Conservation (phyloP, 2,888 invertebrate genomes). For the Epinotia demarniana region DNA sequence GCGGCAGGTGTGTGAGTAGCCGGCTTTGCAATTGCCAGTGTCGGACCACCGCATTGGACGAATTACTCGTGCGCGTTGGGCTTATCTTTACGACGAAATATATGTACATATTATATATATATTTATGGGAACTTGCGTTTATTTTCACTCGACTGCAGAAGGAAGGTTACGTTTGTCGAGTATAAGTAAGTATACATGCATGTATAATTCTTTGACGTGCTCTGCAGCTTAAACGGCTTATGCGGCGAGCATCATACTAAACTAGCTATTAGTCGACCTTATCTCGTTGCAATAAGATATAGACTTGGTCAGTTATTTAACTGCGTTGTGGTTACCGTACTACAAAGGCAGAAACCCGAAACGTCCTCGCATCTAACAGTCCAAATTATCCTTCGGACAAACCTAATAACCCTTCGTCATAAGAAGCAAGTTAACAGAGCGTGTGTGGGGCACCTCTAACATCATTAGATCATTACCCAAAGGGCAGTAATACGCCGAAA, state of each 20-base stretch:
- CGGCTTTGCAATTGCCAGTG: no score
- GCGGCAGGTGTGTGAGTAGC: no score
- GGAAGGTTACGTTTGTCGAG: no score
- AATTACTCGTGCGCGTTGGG: no score
- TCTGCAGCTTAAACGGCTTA: no score
- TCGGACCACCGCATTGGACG: no score
- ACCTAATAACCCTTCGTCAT: conserved; percentile 40
- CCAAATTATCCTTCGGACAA: conserved; percentile 20
- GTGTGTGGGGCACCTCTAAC: conserved; percentile 25
- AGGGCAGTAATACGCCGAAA: conserved; percentile 50
- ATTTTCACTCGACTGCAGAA: no score
- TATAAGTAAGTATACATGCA: no score
- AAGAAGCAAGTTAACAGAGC: conserved; percentile 26
- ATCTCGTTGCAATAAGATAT: background rate
- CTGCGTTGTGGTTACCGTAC: background rate
- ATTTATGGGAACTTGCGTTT: no score
- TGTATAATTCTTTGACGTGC: no score
- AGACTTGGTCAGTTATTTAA: background rate
- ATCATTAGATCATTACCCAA: conserved; percentile 38
- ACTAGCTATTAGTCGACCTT: background rate
- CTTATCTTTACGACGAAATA: no score
- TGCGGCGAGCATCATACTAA: background rate
- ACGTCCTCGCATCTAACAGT: conserved; percentile 1
- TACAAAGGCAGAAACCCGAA: background rate
- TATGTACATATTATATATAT: no score